Base-by-base conservation (phyloP, 2,797 vertebrate genomes). In the Poeciliopsis paucimaculata region DNA sequence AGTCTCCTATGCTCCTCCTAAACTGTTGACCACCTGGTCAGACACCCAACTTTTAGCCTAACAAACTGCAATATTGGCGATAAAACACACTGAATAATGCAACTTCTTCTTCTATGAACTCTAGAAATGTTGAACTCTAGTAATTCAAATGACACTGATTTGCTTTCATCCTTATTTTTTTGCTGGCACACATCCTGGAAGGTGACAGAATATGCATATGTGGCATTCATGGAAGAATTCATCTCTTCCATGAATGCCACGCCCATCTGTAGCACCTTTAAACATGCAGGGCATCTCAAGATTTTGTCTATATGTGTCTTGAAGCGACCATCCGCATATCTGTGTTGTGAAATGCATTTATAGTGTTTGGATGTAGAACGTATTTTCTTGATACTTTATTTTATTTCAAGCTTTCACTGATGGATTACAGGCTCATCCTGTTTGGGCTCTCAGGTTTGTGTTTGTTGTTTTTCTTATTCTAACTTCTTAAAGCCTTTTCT, bases 131-230 rank as follows among this genome's bases (percentile, higher is more conserved):
- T 53, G 3, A 53, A 26, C 9, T 8, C 5, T 10, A 53, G 2
- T 10, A 26, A 23, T 9, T 53, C 7, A 53, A 6, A 60, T 28
- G 12, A 60, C n/a, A 15, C n/a, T 15, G 3, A 28, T 60, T 12
- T 60, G n/a, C 12, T 15, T 31, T 31, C 12, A 60, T 46, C 12
- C 4, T 87, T 73, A 87, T 57, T 73, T 74, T 26, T 93, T 53
- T 77, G 88, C 72, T 90, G 92, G 16, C 57, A 13, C 15, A 18
- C 46, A 47, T 13, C 16, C 46, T 47, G 16, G 12, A 9, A 23
- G 0, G 51, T 53, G 9, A 53, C 8, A 46, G 12, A 4, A 46
- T 46, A 46, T 46, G 3, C 12, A 46, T 46, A 15, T 47, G 46
- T 47, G 46, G 46, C 46, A 5, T 47, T 47, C 46, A 47, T 53